Evolutionary conservation across 2,888 invertebrate genomes (phyloP).

Genomic region (Ischnura elegans): DNA sequence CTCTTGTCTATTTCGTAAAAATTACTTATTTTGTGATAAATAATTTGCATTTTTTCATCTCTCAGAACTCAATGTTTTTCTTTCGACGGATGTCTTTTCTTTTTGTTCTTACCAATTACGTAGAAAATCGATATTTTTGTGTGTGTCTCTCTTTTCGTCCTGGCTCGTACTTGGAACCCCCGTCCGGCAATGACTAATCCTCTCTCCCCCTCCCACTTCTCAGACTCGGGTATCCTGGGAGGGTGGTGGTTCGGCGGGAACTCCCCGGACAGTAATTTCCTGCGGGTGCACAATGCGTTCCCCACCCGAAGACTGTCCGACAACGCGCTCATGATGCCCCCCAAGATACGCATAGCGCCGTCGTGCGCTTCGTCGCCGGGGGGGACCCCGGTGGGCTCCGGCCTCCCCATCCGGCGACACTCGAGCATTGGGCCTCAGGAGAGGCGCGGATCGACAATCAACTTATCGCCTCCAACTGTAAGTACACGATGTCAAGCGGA

Average conservation of each 20-base stretch:
- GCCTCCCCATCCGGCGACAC: slow-evolving; percentile 91
- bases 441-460: slow-evolving; percentile 89
- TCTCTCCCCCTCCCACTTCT: neutral
- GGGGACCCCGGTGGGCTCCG: slow-evolving; percentile 83
- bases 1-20: too few relatives aligned
- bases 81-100: neutral
- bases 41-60: neutral
- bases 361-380: slow-evolving; percentile 92
- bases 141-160: neutral
- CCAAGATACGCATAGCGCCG: slow-evolving; percentile 92
- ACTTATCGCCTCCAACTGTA: slow-evolving; percentile 94
- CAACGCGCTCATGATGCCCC: slow-evolving; percentile 92
- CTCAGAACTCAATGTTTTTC: too few relatives aligned
- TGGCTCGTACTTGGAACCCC: neutral
- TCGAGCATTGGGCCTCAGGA: slow-evolving; percentile 96
- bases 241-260: slow-evolving; percentile 93
- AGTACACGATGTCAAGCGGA: slow-evolving; percentile 76
- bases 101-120: neutral
- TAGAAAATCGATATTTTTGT: neutral
- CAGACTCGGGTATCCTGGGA: slow-evolving; percentile 84
- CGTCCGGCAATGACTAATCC: neutral
- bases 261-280: slow-evolving; percentile 89
- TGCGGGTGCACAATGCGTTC: slow-evolving; percentile 88
- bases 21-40: too few relatives aligned
- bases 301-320: slow-evolving; percentile 94